Base-by-base conservation (phyloP, 1,140 invertebrate genomes). In the Eriocheir sinensis region DNA sequence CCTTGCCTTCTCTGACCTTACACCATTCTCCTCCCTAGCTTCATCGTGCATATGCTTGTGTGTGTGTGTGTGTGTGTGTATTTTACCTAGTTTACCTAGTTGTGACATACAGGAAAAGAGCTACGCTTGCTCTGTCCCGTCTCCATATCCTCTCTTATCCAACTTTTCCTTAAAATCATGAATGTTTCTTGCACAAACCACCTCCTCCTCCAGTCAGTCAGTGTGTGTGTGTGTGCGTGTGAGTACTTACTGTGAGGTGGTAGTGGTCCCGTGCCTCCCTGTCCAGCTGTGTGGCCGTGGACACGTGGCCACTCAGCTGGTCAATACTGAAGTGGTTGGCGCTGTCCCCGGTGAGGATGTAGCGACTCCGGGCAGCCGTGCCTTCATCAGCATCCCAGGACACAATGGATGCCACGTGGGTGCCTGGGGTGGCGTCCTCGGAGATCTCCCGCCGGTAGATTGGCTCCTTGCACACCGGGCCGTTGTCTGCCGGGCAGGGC, bases 291-390 rank as follows among this genome's bases (percentile, higher is more conserved):
- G 97, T 97, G 53, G 97, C 98, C 0, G 99, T 98, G 21, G 97
- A 97, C 34, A 99, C 97, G 41, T 98, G 97, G 0, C 99, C 99
- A 0, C 97, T 98, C 0, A 97, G 96, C 9, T 97, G 97, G 96
- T 99, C 98, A 6, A 99, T 98, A 85, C 97, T 97, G 96, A 99
- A 99, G 96, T 99, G 98, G 36, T 97, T 97, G 0, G 98, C 98
- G 89, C 97, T 97, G 60, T 98, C 98, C 3, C 98, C 98, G n/a
- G 98, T 98, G 2, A 99, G 97, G 96, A 98, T 98, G 96, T 98
- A 99, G 83, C 98, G 97, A 90, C 99, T 96, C 96, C 98, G 98
- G 0, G 98, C 97, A 96, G 98, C 98, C 34, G 97, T 97, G 94
- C 98, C 98, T 97, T 96, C 97, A 96, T 97, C 97, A 21, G 96